Conservation (phyloP, 2,797 vertebrate species). For the Apogon talboti region DNA sequence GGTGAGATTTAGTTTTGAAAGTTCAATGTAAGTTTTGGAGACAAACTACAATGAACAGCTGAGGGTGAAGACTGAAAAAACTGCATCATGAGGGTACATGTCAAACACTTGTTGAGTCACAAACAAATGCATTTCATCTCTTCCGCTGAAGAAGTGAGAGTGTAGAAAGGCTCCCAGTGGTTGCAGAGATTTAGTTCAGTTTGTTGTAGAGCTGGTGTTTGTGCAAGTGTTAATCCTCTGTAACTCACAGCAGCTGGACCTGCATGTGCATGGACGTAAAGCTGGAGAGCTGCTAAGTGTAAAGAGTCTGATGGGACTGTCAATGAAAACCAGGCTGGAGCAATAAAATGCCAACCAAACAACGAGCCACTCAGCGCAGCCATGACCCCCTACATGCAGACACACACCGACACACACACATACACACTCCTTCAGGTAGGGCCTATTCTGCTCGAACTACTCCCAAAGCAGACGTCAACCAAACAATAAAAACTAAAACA, state of each 20-base stretch:
- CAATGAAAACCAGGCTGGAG: conserved; percentile 79
- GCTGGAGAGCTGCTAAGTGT: conserved; percentile 57
- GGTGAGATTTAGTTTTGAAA: no score
- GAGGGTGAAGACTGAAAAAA: no score
- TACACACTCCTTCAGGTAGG: conserved; percentile 4
- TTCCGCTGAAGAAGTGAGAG: no score
- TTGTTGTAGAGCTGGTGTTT: no score
- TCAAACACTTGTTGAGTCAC: no score
- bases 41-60: no score
- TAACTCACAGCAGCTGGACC: conserved; percentile 34
- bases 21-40: no score
- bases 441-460: no score
- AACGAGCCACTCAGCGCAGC: conserved; percentile 69
- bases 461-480: conserved; percentile 17
- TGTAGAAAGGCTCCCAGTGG: no score
- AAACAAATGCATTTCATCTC: no score
- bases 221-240: conserved; percentile 36
- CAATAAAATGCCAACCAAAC: conserved; percentile 76
- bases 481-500: conserved; percentile 65
- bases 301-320: conserved; percentile 78
- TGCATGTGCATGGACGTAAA: conserved; percentile 13
- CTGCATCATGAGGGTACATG: no score
- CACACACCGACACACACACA: conserved; percentile 23
- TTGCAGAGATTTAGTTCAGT: no score
- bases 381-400: conserved; percentile 56